Evolutionary conservation across 2,888 invertebrate species (phyloP).

Genomic region (Oxycera nigricornis): DNA sequence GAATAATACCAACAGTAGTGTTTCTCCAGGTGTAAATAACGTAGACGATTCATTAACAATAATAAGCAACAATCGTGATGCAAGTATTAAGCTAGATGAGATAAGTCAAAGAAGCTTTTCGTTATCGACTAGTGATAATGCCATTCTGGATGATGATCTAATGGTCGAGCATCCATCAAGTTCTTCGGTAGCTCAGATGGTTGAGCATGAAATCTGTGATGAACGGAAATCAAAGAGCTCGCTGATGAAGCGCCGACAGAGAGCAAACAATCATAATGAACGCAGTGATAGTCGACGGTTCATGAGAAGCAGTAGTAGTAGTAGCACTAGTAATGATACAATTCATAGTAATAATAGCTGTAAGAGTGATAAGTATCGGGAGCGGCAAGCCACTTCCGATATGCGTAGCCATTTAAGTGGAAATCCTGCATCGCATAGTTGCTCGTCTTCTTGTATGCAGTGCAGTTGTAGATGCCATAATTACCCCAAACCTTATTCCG

Average conservation of each 20-base stretch:
- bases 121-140: slow-evolving; percentile 43
- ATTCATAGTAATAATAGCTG: slow-evolving; percentile 44
- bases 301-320: slow-evolving; percentile 53
- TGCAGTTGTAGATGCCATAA: slow-evolving; percentile 20
- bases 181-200: slow-evolving; percentile 3
- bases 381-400: slow-evolving; percentile 30
- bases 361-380: slow-evolving; percentile 41
- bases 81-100: slow-evolving; percentile 43
- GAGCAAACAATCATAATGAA: slow-evolving; percentile 25
- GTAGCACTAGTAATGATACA: slow-evolving; percentile 56
- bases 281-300: slow-evolving; percentile 40
- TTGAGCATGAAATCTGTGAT: slow-evolving; percentile 41
- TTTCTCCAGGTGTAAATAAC: slow-evolving; percentile 50
- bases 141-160: slow-evolving; percentile 16
- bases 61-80: slow-evolving; percentile 44
- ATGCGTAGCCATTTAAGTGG: slow-evolving; percentile 32
- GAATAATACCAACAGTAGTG: slow-evolving; percentile 14
- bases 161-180: slow-evolving; percentile 8
- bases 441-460: slow-evolving; percentile 10
- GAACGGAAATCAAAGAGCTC: slow-evolving; percentile 38
- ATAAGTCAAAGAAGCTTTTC: slow-evolving; percentile 44
- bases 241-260: not conserved
- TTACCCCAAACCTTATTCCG: not conserved
- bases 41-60: slow-evolving; percentile 32
- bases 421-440: not conserved